Evolutionary conservation across 2,888 invertebrate species (phyloP).

Genomic region (Plemyria rubiginata): DNA sequence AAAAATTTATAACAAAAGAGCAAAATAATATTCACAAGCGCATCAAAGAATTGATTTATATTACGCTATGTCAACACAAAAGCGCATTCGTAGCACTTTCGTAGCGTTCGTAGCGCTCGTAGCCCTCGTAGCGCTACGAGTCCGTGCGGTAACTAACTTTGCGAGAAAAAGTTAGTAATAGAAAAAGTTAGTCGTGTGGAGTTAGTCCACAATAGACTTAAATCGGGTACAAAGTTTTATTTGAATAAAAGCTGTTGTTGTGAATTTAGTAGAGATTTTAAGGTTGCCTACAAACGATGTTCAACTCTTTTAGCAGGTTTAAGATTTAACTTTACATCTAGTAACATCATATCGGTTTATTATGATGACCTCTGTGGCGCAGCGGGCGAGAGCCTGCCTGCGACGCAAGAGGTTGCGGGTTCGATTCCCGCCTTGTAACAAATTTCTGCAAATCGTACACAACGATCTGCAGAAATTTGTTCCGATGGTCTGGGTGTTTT

Average conservation of each 20-base stretch:
- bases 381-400: no score
- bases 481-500: no score
- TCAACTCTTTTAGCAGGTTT: not conserved
- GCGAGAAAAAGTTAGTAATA: constrained; percentile 40
- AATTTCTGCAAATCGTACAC: no score
- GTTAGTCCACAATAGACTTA: constrained; percentile 37
- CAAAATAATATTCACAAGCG: not conserved
- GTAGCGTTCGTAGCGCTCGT: constrained; percentile 25
- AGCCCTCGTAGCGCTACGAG: constrained; percentile 10
- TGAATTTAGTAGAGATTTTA: constrained; percentile 11
- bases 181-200: constrained; percentile 40
- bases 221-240: constrained; percentile 37
- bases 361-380: no score
- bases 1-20: not conserved
- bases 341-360: no score
- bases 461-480: no score
- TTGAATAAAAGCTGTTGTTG: constrained; percentile 22
- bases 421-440: no score
- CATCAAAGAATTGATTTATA: constrained; percentile 7
- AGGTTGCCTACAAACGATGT: not conserved
- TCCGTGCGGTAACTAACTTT: constrained; percentile 25
- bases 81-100: not conserved
- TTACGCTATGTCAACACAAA: constrained; percentile 9
- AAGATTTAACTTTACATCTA: no score
- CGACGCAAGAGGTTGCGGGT: no score